Evolutionary conservation across 2,888 invertebrate species (phyloP), one percentile per base, ranked within the genome.

Genomic region (Sphaerophoria taeniata): DNA sequence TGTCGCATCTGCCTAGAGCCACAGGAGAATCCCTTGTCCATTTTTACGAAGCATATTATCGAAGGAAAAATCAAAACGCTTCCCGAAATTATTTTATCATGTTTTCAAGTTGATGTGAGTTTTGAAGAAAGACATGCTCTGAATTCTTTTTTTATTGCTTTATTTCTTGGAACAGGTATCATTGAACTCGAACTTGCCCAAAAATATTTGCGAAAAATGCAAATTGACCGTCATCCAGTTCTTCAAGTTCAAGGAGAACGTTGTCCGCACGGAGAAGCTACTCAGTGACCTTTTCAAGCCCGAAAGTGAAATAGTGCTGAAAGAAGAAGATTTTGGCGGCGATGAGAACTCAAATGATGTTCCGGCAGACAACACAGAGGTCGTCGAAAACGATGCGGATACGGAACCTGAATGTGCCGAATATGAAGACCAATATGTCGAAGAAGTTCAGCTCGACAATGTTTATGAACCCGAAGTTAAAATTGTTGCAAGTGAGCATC

Each of bases 31-130:
- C 77, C 65, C 0, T n/a, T 70, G 33, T 81, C 85, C 33, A 73
- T 85, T 51, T 85, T 81, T 58, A 85, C 85, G 0, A 85, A 85
- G 24, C 85, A 85, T 11, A 85, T 85, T 1, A 77, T 85, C 31
- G 85, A 85, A 12, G 85, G 85, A 0, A 63, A 33, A 31, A 69
- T 85, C 12, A 77, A 58, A 77, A 77, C 85, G 24, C 73, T 85
- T 5, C 85, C 85, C 11, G 85, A 85, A 60, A 81, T 85, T 24
- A 85, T 85, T 53, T 69, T 81, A 47, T 72, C 75, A 2, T 85
- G 85, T 16, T 85, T 85, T 45, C 5, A 72, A 6, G 63, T 85
- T 1, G 85, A 85, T 53, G 85, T 81, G 45, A 39, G 85, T 43
- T 1, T 31, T 24, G 11, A 3, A 12, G 56, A 43, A 12, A 67